Percentiles rank a stretch among this genome's conserved stretches.
Evolutionary conservation across 2,113 vertebrate species (phyloP).

Genomic region (Chionis minor): DNA sequence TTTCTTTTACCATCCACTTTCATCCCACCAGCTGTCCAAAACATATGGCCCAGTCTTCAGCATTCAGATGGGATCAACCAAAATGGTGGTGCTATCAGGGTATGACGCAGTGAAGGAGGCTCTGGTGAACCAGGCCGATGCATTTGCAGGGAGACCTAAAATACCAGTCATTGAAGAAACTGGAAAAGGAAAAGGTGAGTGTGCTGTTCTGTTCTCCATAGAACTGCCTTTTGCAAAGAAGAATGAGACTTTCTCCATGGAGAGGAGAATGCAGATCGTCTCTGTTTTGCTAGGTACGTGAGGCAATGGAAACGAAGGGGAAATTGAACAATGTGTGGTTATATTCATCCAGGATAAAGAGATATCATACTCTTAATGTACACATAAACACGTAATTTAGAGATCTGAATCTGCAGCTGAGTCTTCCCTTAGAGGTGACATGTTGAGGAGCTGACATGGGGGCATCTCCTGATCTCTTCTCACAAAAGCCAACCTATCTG

Average conservation of each 20-base stretch:
- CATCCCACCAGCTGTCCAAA: background rate
- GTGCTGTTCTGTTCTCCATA: background rate
- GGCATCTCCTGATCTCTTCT: background rate
- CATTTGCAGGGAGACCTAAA: conserved; percentile 47
- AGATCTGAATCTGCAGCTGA: background rate
- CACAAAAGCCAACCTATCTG: background rate
- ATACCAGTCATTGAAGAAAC: conserved; percentile 1
- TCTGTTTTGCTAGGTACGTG: background rate
- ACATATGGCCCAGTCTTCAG: background rate
- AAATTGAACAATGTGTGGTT: background rate
- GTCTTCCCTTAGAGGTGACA: background rate
- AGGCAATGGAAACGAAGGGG: background rate
- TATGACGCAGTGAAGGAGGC: conserved; percentile 69
- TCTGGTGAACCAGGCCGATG: conserved; percentile 44
- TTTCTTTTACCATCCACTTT: background rate
- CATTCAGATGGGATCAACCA: background rate
- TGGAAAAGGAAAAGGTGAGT: conserved; percentile 11
- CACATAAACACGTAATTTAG: background rate
- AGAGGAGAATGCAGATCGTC: background rate
- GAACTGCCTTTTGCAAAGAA: background rate
- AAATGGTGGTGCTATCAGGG: conserved; percentile 55
- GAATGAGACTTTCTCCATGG: background rate
- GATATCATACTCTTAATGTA: background rate
- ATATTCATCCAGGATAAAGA: background rate
- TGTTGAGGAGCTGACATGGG: background rate